phyloP scores from a whole-genome alignment of 2,113 vertebrate genomes.

The Melanostigma gelatinosum region DNA sequence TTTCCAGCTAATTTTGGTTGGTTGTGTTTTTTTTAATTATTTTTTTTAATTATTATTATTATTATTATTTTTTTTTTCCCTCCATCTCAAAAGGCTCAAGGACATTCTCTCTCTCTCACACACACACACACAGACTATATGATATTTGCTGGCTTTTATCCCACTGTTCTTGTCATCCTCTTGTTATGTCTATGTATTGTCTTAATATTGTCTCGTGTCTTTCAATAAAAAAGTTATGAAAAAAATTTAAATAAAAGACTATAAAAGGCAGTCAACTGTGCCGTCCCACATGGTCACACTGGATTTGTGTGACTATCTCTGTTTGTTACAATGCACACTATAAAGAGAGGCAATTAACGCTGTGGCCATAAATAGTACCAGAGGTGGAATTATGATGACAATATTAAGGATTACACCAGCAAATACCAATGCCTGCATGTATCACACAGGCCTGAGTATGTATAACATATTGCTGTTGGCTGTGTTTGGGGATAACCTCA shows the following conservation, averaged over 20 bases:
- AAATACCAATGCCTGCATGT: slow-evolving; percentile 3
- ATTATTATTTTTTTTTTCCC: no score
- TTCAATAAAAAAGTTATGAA: no score
- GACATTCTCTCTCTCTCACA: no score
- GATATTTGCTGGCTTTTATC: no score
- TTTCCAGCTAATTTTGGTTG: background rate
- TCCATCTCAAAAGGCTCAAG: no score
- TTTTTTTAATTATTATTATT: no score
- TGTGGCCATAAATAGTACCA: background rate
- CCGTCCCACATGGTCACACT: background rate
- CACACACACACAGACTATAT: no score
- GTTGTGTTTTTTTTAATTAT: no score
- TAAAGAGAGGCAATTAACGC: background rate
- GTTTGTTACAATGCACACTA: background rate
- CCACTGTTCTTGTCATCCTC: no score
- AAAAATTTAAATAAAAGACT: background rate
- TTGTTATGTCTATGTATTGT: no score
- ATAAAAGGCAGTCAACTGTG: background rate
- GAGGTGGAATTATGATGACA: background rate
- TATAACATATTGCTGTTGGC: slow-evolving; percentile 9
- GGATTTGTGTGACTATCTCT: background rate
- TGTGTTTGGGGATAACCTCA: slow-evolving; percentile 25
- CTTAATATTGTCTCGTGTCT: no score
- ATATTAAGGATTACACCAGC: background rate
- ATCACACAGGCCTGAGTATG: background rate